Conservation (phyloP, 2,888 invertebrate species). For the Pachymerium ferrugineum region DNA sequence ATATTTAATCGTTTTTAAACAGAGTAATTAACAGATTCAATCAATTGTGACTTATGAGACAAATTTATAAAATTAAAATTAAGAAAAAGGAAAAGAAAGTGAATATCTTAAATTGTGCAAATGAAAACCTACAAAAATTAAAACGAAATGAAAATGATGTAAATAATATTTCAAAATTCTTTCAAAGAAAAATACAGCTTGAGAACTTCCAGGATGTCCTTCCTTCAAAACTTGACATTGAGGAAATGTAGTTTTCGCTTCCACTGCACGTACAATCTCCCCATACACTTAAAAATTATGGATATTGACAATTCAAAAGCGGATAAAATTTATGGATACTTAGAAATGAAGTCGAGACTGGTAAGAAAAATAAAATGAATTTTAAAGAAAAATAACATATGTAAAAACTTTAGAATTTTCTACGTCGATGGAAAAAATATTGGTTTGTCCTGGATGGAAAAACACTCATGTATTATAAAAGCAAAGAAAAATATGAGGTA, state of each 20-base stretch:
- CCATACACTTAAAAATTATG: background rate
- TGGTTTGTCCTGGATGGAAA: conserved; percentile 56
- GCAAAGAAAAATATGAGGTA: conserved; percentile 47
- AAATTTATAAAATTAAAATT: no score
- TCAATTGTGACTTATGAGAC: no score
- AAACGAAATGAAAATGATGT: no score
- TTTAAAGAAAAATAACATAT: background rate
- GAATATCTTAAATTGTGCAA: no score
- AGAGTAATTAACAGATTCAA: no score
- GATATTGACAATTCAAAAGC: background rate
- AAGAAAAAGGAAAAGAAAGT: no score
- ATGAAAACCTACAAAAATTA: background rate
- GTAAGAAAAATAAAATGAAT: conserved; percentile 43
- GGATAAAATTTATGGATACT: conserved; percentile 51
- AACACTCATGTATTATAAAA: conserved; percentile 53
- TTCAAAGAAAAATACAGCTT: no score
- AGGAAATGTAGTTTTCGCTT: background rate
- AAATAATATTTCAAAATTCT: background rate
- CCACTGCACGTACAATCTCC: background rate
- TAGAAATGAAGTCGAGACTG: conserved; percentile 53
- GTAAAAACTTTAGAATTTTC: conserved; percentile 45
- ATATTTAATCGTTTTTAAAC: no score
- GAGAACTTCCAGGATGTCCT: background rate
- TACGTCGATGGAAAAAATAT: conserved; percentile 53
- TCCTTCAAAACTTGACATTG: background rate